phyloP scores from a whole-genome alignment of 1,140 invertebrate genomes.

The Pseudomyrmex pallidus region DNA sequence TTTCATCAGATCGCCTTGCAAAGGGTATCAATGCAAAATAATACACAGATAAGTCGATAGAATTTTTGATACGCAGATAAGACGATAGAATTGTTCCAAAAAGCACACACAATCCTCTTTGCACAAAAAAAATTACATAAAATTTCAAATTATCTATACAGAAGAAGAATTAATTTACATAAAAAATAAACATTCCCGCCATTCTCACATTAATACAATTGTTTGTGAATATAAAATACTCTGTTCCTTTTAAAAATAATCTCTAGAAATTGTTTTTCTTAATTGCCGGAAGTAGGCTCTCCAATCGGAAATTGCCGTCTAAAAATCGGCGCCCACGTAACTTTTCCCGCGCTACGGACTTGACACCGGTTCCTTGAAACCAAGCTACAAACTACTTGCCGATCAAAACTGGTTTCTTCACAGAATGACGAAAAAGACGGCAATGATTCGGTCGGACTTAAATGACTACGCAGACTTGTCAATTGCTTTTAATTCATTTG shows the following conservation, averaged over 20 bases:
- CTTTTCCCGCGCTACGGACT: slow-evolving; percentile 68
- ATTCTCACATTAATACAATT: not conserved
- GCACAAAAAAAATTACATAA: too few species aligned
- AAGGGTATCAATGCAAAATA: not conserved
- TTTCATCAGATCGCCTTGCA: slow-evolving; percentile 10
- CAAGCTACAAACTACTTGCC: slow-evolving; percentile 38
- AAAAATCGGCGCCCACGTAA: not conserved
- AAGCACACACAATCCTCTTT: too few species aligned
- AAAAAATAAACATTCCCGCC: not conserved
- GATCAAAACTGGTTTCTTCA: slow-evolving; percentile 66
- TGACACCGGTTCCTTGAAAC: slow-evolving; percentile 65
- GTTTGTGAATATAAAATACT: not conserved
- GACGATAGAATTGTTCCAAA: not conserved
- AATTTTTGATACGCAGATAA: not conserved
- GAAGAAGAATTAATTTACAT: not conserved
- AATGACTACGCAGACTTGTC: not conserved
- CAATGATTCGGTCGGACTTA: slow-evolving; percentile 44
- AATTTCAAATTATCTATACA: not conserved
- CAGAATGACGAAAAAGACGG: slow-evolving; percentile 51
- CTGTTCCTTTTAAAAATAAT: not conserved
- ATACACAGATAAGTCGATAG: not conserved
- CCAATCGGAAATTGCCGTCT: not conserved
- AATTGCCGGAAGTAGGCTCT: slow-evolving; percentile 1
- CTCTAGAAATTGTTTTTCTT: not conserved
- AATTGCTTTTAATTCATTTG: not conserved